Evolutionary conservation across 2,888 invertebrate species (phyloP).

Genomic region (Proisotoma minuta): DNA sequence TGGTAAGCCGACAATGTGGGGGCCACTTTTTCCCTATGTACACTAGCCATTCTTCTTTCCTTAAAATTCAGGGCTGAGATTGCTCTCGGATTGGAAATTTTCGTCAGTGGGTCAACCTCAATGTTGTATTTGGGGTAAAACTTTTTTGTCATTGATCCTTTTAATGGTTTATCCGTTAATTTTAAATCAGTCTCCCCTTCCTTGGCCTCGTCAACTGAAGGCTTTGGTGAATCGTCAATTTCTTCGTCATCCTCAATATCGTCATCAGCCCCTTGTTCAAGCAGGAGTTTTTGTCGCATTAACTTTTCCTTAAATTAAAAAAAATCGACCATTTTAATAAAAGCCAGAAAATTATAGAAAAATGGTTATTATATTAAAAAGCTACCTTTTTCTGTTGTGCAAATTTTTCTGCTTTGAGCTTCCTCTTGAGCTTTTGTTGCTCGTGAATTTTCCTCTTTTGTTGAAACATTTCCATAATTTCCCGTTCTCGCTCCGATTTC

Average conservation of each 20-base stretch:
- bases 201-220: neutral
- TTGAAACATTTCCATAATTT: conserved; percentile 12
- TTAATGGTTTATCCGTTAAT: too few relatives aligned
- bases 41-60: conserved; percentile 30
- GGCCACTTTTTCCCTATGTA: conserved; percentile 33
- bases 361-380: neutral
- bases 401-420: conserved; percentile 21
- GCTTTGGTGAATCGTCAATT: neutral
- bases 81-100: conserved; percentile 28
- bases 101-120: conserved; percentile 29
- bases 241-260: too few relatives aligned
- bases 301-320: too few relatives aligned
- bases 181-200: too few relatives aligned
- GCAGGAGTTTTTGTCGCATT: too few relatives aligned
- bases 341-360: too few relatives aligned
- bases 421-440: conserved; percentile 18
- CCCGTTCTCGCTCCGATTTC: conserved; percentile 20
- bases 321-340: too few relatives aligned
- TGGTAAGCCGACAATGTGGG: conserved; percentile 29
- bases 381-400: conserved; percentile 22
- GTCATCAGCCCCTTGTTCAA: too few relatives aligned
- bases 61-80: conserved; percentile 33
- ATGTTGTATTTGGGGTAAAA: conserved; percentile 34
- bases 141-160: conserved; percentile 6
- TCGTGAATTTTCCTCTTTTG: conserved; percentile 18